A percentile compares a stretch with the other conserved stretches of the same genome.
Conservation (phyloP, 2,797 vertebrate genomes). For the Selene dorsalis region DNA sequence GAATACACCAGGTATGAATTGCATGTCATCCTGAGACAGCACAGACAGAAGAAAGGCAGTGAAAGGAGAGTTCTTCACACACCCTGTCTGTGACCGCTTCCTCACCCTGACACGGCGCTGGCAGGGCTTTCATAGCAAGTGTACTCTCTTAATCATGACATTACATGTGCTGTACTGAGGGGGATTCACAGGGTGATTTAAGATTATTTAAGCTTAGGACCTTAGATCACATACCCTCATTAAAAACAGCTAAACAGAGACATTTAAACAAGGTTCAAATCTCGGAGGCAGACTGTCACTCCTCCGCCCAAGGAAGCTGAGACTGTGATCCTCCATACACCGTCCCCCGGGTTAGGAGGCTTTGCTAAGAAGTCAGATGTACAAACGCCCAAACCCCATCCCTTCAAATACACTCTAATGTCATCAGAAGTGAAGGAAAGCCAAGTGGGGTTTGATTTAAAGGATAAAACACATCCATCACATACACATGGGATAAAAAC, state of each 20-base stretch:
- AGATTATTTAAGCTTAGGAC: constrained; percentile 84
- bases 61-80: constrained; percentile 81
- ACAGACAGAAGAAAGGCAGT: constrained; percentile 86
- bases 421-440: constrained; percentile 77
- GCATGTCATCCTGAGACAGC: constrained; percentile 81
- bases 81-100: constrained; percentile 84
- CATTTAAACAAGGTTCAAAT: constrained; percentile 82
- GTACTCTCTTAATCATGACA: constrained; percentile 81
- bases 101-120: constrained; percentile 80
- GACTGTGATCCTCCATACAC: constrained; percentile 78
- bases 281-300: constrained; percentile 78
- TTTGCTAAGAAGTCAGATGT: constrained; percentile 81
- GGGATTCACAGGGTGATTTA: constrained; percentile 78
- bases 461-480: constrained; percentile 78
- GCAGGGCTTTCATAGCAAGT: constrained; percentile 78
- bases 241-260: constrained; percentile 84
- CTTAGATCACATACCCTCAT: constrained; percentile 81
- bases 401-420: constrained; percentile 79
- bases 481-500: constrained; percentile 62
- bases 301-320: constrained; percentile 73
- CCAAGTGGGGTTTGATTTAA: constrained; percentile 82
- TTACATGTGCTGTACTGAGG: constrained; percentile 77
- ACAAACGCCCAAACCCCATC: constrained; percentile 73
- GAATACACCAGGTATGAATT: constrained; percentile 83
- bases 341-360: constrained; percentile 76